Percentiles rank a stretch among this genome's conserved stretches.
Conservation (phyloP, 2,888 invertebrate species). For the Branchellion lobata region DNA sequence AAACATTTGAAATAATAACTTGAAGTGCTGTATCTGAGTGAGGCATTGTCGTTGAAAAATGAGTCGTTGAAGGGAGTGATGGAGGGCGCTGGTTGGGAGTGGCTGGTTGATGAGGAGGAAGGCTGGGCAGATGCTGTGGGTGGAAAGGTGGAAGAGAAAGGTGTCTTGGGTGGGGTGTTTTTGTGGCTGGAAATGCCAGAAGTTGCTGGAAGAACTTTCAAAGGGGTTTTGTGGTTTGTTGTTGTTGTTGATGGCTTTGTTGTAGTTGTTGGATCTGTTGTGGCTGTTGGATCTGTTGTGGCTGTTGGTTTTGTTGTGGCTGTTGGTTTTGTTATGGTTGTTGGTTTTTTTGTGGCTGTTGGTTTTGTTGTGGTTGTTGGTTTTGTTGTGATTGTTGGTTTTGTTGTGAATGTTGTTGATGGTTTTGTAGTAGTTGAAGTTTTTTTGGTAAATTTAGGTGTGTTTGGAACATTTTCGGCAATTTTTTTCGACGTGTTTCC, state of each 20-base stretch:
- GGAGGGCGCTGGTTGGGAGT: constrained; percentile 2
- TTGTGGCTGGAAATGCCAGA: background rate
- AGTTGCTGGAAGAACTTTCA: background rate
- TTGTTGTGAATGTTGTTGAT: too few relatives aligned
- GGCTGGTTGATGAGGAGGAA: background rate
- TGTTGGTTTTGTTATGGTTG: background rate
- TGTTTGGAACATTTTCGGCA: too few relatives aligned
- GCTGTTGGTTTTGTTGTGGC: background rate
- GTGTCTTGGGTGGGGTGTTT: background rate
- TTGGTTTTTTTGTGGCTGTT: background rate
- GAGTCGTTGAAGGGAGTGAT: background rate
- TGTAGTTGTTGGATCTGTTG: background rate
- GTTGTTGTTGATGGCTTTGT: background rate
- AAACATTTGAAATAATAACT: too few relatives aligned
- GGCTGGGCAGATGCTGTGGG: background rate
- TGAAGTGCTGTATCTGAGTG: constrained; percentile 3
- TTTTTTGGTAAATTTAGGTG: too few relatives aligned
- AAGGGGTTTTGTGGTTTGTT: background rate
- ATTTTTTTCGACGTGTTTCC: too few relatives aligned
- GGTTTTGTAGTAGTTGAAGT: too few relatives aligned
- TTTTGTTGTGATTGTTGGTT: too few relatives aligned
- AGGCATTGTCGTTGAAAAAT: background rate
- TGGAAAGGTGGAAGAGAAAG: constrained; percentile 7
- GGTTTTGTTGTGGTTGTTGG: background rate
- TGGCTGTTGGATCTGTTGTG: background rate